Conservation (phyloP, 2,888 invertebrate genomes). For the Nomada hirtipes region DNA sequence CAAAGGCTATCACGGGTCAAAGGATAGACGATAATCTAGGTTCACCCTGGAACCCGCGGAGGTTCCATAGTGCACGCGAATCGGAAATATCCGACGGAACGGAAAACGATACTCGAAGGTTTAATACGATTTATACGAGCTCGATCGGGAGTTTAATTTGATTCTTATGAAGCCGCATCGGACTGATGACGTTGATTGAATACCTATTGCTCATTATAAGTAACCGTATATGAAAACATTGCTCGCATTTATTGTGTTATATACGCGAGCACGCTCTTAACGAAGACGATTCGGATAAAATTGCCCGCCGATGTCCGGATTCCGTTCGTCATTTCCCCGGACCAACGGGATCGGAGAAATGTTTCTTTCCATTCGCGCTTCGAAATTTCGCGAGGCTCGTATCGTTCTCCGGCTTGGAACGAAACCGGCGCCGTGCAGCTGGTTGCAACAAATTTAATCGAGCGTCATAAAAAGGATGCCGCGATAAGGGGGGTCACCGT, state of each 20-base stretch:
- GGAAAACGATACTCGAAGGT: slow-evolving; percentile 53
- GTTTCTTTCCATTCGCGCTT: not conserved
- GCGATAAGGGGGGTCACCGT: not conserved
- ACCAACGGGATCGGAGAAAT: not conserved
- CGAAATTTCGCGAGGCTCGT: not conserved
- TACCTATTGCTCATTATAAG: slow-evolving; percentile 50
- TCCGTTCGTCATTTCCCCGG: not conserved
- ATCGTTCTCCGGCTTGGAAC: not conserved
- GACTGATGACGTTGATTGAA: slow-evolving; percentile 56
- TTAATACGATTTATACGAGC: slow-evolving; percentile 65
- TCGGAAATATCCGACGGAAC: slow-evolving; percentile 62
- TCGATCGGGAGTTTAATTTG: slow-evolving; percentile 60
- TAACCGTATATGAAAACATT: slow-evolving; percentile 27
- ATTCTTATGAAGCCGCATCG: slow-evolving; percentile 43
- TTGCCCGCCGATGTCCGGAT: not conserved
- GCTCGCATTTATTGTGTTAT: not conserved
- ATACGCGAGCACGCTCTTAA: not conserved
- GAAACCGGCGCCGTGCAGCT: not conserved
- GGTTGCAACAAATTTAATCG: slow-evolving; percentile 19
- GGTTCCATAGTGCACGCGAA: slow-evolving; percentile 48
- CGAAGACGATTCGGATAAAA: slow-evolving; percentile 6
- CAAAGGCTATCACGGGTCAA: slow-evolving; percentile 58
- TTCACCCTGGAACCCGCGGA: slow-evolving; percentile 4
- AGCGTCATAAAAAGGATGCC: slow-evolving; percentile 9
- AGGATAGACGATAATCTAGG: slow-evolving; percentile 43